phyloP scores from a whole-genome alignment of 2,888 invertebrate species.

The Nipponacmea schrenckii region DNA sequence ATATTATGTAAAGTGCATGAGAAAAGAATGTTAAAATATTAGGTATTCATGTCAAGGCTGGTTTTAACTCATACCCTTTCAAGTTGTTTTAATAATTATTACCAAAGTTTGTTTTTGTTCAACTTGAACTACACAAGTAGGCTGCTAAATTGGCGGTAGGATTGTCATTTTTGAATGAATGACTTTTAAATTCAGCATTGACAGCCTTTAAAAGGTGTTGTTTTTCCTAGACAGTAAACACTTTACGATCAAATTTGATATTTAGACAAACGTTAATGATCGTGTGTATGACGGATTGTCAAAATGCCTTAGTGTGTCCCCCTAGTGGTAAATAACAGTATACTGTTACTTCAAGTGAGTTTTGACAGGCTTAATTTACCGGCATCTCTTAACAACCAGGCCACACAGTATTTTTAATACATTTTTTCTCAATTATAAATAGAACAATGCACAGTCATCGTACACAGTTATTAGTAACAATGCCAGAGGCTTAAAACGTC shows the following conservation, averaged over 20 bases:
- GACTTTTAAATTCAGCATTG: too few relatives aligned
- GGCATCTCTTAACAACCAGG: background rate
- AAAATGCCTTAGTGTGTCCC: background rate
- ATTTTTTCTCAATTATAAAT: background rate
- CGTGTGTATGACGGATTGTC: background rate
- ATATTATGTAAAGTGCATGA: too few relatives aligned
- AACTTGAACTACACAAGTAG: too few relatives aligned
- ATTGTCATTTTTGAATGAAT: too few relatives aligned
- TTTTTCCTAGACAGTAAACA: background rate
- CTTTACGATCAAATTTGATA: constrained; percentile 1
- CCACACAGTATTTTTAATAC: constrained; percentile 8
- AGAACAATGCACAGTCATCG: constrained; percentile 8
- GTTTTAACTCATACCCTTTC: too few relatives aligned
- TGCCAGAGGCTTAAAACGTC: constrained; percentile 6
- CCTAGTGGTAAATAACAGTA: constrained; percentile 1
- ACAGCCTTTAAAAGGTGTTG: constrained; percentile 1
- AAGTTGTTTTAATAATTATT: too few relatives aligned
- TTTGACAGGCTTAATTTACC: constrained; percentile 8
- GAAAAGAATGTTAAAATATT: too few relatives aligned
- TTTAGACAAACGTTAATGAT: constrained; percentile 8
- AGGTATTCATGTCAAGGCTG: too few relatives aligned
- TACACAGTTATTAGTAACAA: constrained; percentile 5
- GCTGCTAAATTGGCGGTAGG: too few relatives aligned
- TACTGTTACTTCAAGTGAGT: constrained; percentile 2
- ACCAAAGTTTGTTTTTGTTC: too few relatives aligned